Conservation (phyloP, 1,140 invertebrate species). For the Euschistus heros region DNA sequence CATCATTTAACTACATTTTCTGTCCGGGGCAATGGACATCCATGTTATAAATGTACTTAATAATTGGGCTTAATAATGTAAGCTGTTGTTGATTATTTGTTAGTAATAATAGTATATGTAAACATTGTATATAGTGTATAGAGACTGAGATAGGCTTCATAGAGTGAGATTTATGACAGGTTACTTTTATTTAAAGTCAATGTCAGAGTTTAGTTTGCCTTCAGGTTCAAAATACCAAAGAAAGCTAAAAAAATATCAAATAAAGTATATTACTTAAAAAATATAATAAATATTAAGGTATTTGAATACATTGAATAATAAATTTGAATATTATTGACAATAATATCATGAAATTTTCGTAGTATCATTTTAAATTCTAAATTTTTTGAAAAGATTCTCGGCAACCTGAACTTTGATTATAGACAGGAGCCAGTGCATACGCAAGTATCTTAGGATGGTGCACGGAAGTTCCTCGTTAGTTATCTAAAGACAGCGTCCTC, state of each 20-base stretch:
- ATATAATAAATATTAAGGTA: not conserved
- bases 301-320: not conserved
- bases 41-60: slow-evolving; percentile 21
- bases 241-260: not conserved
- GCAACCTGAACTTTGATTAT: slow-evolving; percentile 13
- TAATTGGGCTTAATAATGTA: slow-evolving; percentile 22
- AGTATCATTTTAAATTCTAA: not conserved
- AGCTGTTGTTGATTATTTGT: slow-evolving; percentile 28
- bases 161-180: slow-evolving; percentile 12
- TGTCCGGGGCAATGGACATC: slow-evolving; percentile 2
- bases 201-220: slow-evolving; percentile 15
- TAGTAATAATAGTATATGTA: slow-evolving; percentile 23
- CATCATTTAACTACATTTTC: not conserved
- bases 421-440: not conserved
- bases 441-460: not conserved
- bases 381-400: too few relatives aligned
- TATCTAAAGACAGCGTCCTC: not conserved
- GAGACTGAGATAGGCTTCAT: slow-evolving; percentile 23
- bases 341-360: not conserved
- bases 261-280: not conserved
- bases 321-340: slow-evolving; percentile 5
- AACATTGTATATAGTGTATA: slow-evolving; percentile 27
- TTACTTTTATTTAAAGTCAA: not conserved
- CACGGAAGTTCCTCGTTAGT: not conserved
- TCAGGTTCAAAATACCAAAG: too few relatives aligned